A percentile compares a stretch with the other conserved stretches of the same genome.
phyloP scores from a whole-genome alignment of 2,888 invertebrate genomes.

The Saturnia pavonia region DNA sequence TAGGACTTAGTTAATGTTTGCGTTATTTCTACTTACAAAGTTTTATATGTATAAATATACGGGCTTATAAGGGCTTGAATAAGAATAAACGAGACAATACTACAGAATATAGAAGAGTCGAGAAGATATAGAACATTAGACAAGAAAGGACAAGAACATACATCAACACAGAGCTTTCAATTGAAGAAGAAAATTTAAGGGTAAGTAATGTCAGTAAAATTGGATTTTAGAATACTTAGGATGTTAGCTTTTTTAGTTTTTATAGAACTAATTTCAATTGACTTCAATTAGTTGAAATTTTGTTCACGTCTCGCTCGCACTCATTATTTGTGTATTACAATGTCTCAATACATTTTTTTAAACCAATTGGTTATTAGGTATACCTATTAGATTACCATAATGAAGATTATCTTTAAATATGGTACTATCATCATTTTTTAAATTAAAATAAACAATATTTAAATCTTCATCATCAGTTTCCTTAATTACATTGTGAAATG shows the following conservation, averaged over 20 bases:
- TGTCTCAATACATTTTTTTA: neutral
- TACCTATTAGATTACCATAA: neutral
- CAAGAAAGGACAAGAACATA: neutral
- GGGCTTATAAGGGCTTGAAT: slow-evolving; percentile 70
- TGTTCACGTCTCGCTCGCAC: slow-evolving; percentile 62
- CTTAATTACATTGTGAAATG: slow-evolving; percentile 7
- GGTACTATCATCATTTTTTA: neutral
- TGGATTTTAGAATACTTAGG: neutral
- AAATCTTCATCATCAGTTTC: slow-evolving; percentile 2
- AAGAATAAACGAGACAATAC: slow-evolving; percentile 63
- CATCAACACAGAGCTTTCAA: neutral
- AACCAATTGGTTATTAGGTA: neutral
- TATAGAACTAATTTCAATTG: neutral
- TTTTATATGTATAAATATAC: slow-evolving; percentile 75
- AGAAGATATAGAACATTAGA: slow-evolving; percentile 28
- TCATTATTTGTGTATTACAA: slow-evolving; percentile 25
- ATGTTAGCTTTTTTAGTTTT: no score
- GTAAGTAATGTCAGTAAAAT: neutral
- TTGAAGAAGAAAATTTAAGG: neutral
- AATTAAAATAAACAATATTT: neutral
- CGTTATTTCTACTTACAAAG: slow-evolving; percentile 77
- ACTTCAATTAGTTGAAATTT: neutral
- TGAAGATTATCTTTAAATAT: neutral
- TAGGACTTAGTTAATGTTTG: slow-evolving; percentile 78
- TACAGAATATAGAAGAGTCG: slow-evolving; percentile 37